These are phyloP conservation scores for Caenorhabditis sp. DNA, from an alignment of 2,888 invertebrate species.

Conservation along the genomic window DNA sequence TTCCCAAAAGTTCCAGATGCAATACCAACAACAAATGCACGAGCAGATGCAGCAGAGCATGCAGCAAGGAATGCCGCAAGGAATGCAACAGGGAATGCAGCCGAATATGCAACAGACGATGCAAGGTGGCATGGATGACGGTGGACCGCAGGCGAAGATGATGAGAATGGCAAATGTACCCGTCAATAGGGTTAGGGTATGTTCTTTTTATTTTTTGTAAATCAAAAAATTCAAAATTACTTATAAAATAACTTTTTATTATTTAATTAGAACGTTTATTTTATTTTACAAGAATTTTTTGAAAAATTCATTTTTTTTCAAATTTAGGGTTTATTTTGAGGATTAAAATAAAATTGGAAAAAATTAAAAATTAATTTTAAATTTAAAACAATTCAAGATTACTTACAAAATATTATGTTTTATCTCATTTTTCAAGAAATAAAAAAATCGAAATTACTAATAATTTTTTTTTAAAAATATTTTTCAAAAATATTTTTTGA, in stretches of 20 bases:
- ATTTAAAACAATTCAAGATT: too few relatives aligned
- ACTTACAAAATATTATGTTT: too few relatives aligned
- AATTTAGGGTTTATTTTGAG: background rate
- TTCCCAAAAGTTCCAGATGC: background rate
- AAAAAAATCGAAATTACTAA: background rate
- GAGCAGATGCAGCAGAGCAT: background rate
- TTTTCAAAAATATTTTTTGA: too few relatives aligned
- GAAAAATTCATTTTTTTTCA: background rate
- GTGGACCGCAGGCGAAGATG: conserved; percentile 46
- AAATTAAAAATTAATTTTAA: background rate
- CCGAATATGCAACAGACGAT: background rate
- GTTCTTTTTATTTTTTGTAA: background rate
- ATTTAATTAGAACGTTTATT: too few relatives aligned
- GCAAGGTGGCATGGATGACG: conserved; percentile 43
- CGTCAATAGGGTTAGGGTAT: conserved; percentile 16
- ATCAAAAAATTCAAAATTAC: too few relatives aligned
- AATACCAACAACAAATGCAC: background rate
- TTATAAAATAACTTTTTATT: too few relatives aligned
- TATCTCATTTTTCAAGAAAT: too few relatives aligned
- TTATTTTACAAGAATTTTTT: background rate
- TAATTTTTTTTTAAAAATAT: background rate
- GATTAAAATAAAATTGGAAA: background rate
- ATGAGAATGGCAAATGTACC: conserved; percentile 54
- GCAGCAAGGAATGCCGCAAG: background rate
- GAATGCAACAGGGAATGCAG: background rate